These are phyloP conservation scores for Caenorhabditis sp. DNA, from an alignment of 2,888 invertebrate species.

Conservation along the genomic window DNA sequence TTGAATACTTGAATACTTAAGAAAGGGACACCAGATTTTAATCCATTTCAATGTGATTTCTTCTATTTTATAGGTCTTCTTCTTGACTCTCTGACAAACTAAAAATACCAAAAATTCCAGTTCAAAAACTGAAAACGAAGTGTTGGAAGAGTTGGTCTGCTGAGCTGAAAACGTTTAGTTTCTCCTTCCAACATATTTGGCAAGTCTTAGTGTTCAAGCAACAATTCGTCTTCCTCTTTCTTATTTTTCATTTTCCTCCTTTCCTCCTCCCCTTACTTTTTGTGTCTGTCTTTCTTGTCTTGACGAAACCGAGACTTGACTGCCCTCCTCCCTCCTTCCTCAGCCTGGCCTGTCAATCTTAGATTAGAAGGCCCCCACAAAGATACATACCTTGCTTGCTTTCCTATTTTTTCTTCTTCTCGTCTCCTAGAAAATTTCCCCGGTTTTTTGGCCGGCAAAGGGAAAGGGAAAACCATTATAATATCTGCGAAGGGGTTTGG, in stretches of 20 bases:
- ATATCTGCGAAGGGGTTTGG: constrained; percentile 48
- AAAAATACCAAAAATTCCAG: too few relatives aligned
- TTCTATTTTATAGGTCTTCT: too few relatives aligned
- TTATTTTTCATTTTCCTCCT: background rate
- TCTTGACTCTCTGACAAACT: background rate
- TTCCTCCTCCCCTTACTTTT: background rate
- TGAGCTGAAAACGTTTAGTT: too few relatives aligned
- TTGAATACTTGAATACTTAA: too few relatives aligned
- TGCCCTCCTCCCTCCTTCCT: too few relatives aligned
- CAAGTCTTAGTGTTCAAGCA: too few relatives aligned
- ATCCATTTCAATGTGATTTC: too few relatives aligned
- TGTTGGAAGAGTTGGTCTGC: too few relatives aligned
- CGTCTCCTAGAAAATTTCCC: constrained; percentile 3
- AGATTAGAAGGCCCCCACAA: too few relatives aligned
- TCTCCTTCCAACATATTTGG: too few relatives aligned
- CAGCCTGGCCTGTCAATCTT: too few relatives aligned
- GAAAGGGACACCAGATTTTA: too few relatives aligned
- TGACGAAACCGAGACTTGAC: background rate
- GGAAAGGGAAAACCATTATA: constrained; percentile 59
- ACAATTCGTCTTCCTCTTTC: background rate
- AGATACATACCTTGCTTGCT: constrained; percentile 47
- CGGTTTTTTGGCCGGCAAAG: constrained; percentile 18
- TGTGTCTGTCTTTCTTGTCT: constrained; percentile 1
- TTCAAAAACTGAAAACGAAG: background rate
- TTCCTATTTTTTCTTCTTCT: constrained; percentile 27